Evolutionary conservation across 2,797 vertebrate genomes (phyloP).

Genomic region (Argentina silus): DNA sequence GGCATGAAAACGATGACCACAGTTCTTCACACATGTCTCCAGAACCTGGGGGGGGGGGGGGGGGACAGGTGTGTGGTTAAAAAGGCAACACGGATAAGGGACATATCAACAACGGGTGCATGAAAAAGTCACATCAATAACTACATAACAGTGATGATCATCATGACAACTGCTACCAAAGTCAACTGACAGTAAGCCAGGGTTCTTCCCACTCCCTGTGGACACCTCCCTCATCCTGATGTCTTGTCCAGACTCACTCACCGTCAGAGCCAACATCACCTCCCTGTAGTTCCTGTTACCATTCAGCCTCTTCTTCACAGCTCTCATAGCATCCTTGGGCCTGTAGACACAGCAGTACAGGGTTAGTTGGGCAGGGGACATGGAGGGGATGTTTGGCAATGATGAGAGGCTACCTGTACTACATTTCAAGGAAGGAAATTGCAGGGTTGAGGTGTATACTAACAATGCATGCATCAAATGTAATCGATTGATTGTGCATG

Average conservation of each 20-base stretch:
- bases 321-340: conserved; percentile 96
- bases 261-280: conserved; percentile 96
- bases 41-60: conserved; percentile 81
- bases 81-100: too few relatives aligned
- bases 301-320: conserved; percentile 94
- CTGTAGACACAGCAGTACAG: conserved; percentile 68
- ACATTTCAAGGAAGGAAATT: too few relatives aligned
- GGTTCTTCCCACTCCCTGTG: not conserved
- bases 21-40: conserved; percentile 99
- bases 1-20: conserved; percentile 95
- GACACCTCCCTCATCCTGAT: not conserved
- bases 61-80: not conserved
- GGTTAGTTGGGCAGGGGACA: conserved; percentile 3
- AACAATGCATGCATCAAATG: too few relatives aligned
- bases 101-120: not conserved
- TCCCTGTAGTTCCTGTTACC: conserved; percentile 97
- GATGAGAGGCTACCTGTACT: too few relatives aligned
- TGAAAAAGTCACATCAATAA: not conserved
- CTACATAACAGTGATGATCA: not conserved
- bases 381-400: too few relatives aligned
- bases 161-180: not conserved
- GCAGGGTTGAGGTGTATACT: too few relatives aligned
- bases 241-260: conserved; percentile 69
- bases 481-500: too few relatives aligned
- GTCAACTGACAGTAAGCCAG: too few relatives aligned